Evolutionary conservation across 2,888 invertebrate genomes (phyloP), one percentile per base, ranked within the genome.

Genomic region (Ectemnius continuus): DNA sequence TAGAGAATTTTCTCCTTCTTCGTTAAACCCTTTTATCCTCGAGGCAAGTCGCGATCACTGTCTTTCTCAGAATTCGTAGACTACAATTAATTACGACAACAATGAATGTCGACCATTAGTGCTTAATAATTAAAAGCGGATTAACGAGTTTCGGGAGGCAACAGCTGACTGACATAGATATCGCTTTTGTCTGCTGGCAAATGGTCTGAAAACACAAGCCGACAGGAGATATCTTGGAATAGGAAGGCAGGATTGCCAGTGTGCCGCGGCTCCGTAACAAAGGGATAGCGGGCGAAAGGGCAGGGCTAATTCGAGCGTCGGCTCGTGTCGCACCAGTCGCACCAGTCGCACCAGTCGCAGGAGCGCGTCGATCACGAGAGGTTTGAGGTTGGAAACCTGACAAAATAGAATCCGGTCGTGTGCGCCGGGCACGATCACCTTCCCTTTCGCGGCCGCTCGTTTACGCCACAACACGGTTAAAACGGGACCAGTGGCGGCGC

Each of bases 371-470:
- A 28, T 52, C 52, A 45, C 13, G 14, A 63, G 14, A 57, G 4
- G 4, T 48, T 70, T 48, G 36, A 36, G 20, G 26, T 66, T 69
- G 59, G 46, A 45, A 52, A 67, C 52, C 62, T 72, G 70, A 75
- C 76, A 76, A 81, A 79, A 81, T 68, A 47, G 73, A 58, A 78
- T 74, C 48, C 63, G 72, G 70, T 66, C 71, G 14, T 52, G 52
- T 28, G 71, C 66, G 77, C 71, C 61, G 56, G 67, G 68, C 72
- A 76, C 72, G 75, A 73, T 75, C 77, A 80, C 79, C 83, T 84
- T 80, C 82, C 82, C 84, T 85, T 85, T 86, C 82, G 75, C 76
- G 80, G 73, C 48, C 68, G 75, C 75, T 67, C 74, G 78, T 83
- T 81, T 79, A 78, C 78, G 74, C 73, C 36, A 36, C 36, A 36